Evolutionary conservation across 2,888 invertebrate genomes (phyloP).

Genomic region (Hololepta plana): DNA sequence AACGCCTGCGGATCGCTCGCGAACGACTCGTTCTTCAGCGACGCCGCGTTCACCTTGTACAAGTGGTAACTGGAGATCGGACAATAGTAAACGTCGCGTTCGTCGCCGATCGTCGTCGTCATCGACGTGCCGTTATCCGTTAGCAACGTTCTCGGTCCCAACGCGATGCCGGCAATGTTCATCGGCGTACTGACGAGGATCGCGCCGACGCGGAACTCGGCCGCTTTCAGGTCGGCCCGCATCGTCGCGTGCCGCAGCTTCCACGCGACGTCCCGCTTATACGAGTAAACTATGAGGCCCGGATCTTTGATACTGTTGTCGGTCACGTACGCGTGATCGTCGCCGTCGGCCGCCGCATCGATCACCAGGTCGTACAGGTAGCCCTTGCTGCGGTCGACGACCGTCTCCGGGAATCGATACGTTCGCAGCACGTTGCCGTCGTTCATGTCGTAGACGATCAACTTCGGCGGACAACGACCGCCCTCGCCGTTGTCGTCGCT

Average conservation of each 20-base stretch:
- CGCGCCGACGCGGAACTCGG: conserved; percentile 40
- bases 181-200: conserved; percentile 37
- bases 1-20: conserved; percentile 15
- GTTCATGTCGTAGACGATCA: conserved; percentile 48
- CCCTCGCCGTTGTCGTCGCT: no score
- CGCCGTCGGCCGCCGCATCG: conserved; percentile 48
- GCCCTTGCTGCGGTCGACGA: conserved; percentile 36
- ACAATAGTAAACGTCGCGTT: conserved; percentile 41
- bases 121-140: conserved; percentile 9
- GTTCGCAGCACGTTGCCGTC: conserved; percentile 32
- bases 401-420: conserved; percentile 40
- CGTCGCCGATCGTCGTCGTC: conserved; percentile 17
- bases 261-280: conserved; percentile 46
- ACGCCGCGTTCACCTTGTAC: conserved; percentile 43
- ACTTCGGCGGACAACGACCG: conserved; percentile 53
- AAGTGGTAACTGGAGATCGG: conserved; percentile 50
- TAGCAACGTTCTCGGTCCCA: conserved; percentile 33
- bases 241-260: conserved; percentile 50
- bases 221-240: conserved; percentile 38
- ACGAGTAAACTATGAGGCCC: conserved; percentile 48
- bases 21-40: conserved; percentile 30
- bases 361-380: conserved; percentile 56
- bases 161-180: conserved; percentile 51
- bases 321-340: conserved; percentile 52
- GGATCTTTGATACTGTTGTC: conserved; percentile 50